Conservation (phyloP, 2,113 vertebrate species). For the Daboia siamensis region DNA sequence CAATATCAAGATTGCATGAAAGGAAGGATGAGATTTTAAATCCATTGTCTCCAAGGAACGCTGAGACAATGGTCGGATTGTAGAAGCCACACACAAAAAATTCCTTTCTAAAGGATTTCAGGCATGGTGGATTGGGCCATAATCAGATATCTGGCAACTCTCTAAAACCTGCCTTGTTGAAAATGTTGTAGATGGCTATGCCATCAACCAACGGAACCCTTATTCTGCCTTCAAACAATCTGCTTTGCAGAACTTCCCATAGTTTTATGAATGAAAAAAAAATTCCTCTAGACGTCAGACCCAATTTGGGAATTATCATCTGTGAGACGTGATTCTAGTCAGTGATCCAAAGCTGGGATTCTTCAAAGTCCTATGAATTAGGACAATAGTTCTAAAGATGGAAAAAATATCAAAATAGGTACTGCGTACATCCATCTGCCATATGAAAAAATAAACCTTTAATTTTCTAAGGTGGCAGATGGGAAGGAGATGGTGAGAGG, state of each 20-base stretch:
- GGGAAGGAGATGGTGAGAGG: slow-evolving; percentile 25
- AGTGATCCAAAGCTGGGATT: neutral
- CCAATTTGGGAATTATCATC: neutral
- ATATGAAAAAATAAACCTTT: neutral
- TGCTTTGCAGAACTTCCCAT: neutral
- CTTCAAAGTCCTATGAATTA: neutral
- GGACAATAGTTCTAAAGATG: neutral
- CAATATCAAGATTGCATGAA: neutral
- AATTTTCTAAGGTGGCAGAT: neutral
- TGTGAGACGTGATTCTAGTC: neutral
- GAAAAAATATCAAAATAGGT: neutral
- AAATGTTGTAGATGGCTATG: neutral
- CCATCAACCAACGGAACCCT: neutral
- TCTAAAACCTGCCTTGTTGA: neutral
- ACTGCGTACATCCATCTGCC: neutral
- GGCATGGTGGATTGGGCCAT: neutral
- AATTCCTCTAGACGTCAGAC: neutral
- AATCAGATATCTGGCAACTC: neutral
- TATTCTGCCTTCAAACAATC: neutral
- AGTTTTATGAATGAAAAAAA: neutral
- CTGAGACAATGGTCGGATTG: neutral
- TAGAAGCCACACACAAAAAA: neutral
- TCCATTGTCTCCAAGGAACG: neutral
- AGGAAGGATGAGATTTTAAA: neutral
- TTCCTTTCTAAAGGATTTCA: neutral